Conservation (phyloP, 2,888 invertebrate species). For the Notodonta ziczac region DNA sequence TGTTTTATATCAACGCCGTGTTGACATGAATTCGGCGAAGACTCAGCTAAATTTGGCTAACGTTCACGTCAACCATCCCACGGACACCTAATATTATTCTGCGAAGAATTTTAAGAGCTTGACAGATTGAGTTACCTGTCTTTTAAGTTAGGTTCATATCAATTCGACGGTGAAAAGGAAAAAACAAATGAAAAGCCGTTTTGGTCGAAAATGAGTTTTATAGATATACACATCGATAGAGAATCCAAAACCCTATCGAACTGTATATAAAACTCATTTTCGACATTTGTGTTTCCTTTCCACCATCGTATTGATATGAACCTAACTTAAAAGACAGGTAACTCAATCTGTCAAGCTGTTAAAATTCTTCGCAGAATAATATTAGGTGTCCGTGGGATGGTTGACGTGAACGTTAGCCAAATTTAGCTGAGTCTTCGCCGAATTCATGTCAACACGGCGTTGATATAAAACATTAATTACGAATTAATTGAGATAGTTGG, state of each 20-base stretch:
- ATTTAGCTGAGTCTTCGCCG: constrained; percentile 22
- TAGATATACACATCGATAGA: too few species aligned
- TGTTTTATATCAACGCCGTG: constrained; percentile 17
- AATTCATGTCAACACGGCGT: constrained; percentile 21
- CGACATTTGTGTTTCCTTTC: too few species aligned
- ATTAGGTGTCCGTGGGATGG: constrained; percentile 32
- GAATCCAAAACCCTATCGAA: too few species aligned
- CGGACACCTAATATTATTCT: constrained; percentile 15
- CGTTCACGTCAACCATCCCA: constrained; percentile 46
- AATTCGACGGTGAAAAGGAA: too few species aligned
- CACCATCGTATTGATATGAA: too few species aligned
- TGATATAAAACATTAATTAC: constrained; percentile 16
- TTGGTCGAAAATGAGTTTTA: too few species aligned
- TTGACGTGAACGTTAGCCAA: constrained; percentile 41
- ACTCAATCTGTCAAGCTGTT: not conserved
- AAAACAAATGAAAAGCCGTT: too few species aligned
- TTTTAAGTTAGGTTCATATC: too few species aligned
- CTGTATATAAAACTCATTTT: too few species aligned
- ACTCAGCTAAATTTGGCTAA: constrained; percentile 23
- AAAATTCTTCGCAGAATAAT: constrained; percentile 5
- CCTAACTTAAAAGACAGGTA: not conserved
- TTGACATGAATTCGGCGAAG: constrained; percentile 24
- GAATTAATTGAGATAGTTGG: constrained; percentile 6
- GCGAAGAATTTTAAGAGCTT: not conserved
- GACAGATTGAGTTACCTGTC: not conserved